A percentile compares a stretch with the other conserved stretches of the same genome.
Conservation (phyloP, 2,797 vertebrate species). For the Chloroceryle amazona region DNA sequence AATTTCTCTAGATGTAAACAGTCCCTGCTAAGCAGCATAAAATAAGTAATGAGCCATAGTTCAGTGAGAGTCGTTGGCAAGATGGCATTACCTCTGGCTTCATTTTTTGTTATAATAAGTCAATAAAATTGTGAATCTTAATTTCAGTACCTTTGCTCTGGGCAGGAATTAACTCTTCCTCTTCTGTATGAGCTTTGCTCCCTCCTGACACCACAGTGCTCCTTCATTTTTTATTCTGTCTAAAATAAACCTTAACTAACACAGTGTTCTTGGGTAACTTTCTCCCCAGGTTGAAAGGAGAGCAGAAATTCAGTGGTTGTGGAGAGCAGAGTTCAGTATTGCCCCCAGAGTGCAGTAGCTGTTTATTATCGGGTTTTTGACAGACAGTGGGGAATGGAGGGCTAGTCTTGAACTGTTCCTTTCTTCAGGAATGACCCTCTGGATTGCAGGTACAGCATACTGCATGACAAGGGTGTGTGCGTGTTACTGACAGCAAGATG, state of each 20-base stretch:
- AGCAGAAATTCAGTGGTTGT: background rate
- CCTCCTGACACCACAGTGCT: background rate
- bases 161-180: background rate
- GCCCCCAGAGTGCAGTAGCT: background rate
- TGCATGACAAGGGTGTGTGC: fast-evolving
- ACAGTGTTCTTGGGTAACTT: background rate
- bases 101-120: background rate
- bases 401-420: background rate
- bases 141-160: background rate
- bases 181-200: background rate
- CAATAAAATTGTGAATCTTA: background rate
- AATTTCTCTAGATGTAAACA: slow-evolving; percentile 12
- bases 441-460: background rate
- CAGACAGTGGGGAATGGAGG: background rate
- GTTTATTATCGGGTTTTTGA: background rate
- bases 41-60: slow-evolving; percentile 30
- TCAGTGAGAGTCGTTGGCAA: background rate
- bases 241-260: background rate
- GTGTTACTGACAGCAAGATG: background rate
- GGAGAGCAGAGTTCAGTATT: background rate
- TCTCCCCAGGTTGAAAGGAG: background rate
- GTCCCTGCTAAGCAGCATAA: slow-evolving; percentile 22
- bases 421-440: background rate
- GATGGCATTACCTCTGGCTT: background rate
- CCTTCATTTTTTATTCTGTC: background rate